A percentile compares a stretch with the other conserved stretches of the same genome.
Conservation (phyloP, 2,888 invertebrate species). For the Lymantria monacha region DNA sequence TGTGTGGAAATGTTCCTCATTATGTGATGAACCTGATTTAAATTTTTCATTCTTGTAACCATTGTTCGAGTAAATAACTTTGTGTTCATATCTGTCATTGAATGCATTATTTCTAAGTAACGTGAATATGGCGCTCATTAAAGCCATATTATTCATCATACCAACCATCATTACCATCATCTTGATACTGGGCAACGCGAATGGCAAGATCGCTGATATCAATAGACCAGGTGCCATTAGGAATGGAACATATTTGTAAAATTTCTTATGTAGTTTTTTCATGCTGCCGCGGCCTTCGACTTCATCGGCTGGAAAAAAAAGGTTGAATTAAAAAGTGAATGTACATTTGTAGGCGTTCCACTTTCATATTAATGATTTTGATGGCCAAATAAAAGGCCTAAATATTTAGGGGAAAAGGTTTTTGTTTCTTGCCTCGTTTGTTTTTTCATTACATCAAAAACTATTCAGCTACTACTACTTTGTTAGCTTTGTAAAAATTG, state of each 20-base stretch:
- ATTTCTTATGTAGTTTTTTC: slow-evolving; percentile 62
- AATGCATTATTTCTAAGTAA: slow-evolving; percentile 83
- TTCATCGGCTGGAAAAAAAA: not conserved
- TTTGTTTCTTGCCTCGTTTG: too few species aligned
- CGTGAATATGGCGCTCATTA: slow-evolving; percentile 83
- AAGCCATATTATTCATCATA: slow-evolving; percentile 86
- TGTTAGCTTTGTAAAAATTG: too few species aligned
- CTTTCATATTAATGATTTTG: too few species aligned
- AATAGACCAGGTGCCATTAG: slow-evolving; percentile 84
- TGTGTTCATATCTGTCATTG: slow-evolving; percentile 75
- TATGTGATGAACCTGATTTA: slow-evolving; percentile 23
- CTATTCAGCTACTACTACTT: too few species aligned
- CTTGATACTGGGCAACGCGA: slow-evolving; percentile 85
- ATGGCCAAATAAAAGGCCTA: too few species aligned
- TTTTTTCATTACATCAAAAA: too few species aligned
- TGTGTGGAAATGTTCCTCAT: slow-evolving; percentile 31
- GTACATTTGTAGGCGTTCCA: not conserved
- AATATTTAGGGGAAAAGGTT: too few species aligned
- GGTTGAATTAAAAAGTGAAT: not conserved
- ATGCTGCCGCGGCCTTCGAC: slow-evolving; percentile 45
- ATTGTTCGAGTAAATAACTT: slow-evolving; percentile 80
- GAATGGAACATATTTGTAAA: slow-evolving; percentile 74
- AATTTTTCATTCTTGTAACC: slow-evolving; percentile 78
- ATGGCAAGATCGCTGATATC: slow-evolving; percentile 86
- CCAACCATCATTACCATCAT: slow-evolving; percentile 84